A percentile compares a stretch with the other conserved stretches of the same genome.
Conservation (phyloP, 2,888 invertebrate genomes). For the Raillietiella orientalis region DNA sequence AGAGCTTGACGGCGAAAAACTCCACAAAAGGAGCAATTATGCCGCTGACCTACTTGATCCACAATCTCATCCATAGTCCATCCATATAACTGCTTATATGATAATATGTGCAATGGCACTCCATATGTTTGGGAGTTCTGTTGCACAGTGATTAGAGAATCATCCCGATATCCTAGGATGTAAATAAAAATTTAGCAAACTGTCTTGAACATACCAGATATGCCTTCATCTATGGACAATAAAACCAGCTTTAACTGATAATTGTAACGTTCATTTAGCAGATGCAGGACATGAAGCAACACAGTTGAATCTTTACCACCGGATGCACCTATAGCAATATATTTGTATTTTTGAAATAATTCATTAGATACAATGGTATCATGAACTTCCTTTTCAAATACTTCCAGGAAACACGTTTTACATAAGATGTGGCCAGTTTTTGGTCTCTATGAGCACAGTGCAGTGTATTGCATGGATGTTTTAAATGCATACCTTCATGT, state of each 20-base stretch:
- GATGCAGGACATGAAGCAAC: conserved; percentile 64
- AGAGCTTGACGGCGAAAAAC: conserved; percentile 84
- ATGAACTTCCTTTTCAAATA: conserved; percentile 83
- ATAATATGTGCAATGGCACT: conserved; percentile 71
- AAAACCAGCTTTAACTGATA: conserved; percentile 68
- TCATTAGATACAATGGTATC: conserved; percentile 48
- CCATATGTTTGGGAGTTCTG: conserved; percentile 73
- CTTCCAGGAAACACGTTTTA: conserved; percentile 70
- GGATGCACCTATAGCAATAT: conserved; percentile 72
- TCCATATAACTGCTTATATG: conserved; percentile 87
- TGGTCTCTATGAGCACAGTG: conserved; percentile 42
- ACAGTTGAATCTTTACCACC: conserved; percentile 95
- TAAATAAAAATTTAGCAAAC: neutral
- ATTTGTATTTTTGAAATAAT: conserved; percentile 47
- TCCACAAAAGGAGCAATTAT: conserved; percentile 89
- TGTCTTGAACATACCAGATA: conserved; percentile 25
- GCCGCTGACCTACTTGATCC: conserved; percentile 36
- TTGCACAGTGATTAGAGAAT: conserved; percentile 84
- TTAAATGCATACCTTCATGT: too few relatives aligned
- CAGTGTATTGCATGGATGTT: too few relatives aligned
- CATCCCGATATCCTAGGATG: conserved; percentile 45
- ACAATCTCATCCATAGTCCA: conserved; percentile 99
- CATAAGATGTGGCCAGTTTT: conserved; percentile 74
- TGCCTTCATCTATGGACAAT: conserved; percentile 93
- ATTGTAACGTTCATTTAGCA: conserved; percentile 55